Base-by-base conservation (phyloP, 2,888 invertebrate species). In the Acanthoscelides obtectus region DNA sequence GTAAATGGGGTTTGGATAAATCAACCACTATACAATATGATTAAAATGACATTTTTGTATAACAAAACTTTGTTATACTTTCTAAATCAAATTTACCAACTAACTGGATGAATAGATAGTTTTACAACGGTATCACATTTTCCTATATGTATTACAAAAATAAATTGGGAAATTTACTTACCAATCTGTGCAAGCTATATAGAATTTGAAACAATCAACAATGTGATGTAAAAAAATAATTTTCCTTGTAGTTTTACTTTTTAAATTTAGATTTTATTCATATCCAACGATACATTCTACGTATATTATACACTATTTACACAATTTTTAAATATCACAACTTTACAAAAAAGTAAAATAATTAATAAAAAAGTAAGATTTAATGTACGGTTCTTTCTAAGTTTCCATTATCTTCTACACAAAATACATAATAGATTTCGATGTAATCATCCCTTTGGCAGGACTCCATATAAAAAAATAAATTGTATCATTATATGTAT, bases 141-240 rank as follows among this genome's bases (percentile, higher is more conserved):
- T 66, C 66, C 21, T 4, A 21, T 21, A 66, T 21, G 21, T 66
- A 21, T 66, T 66, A 66, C 66, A 66, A 66, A 66, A 66, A 66
- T 66, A 66, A 66, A 66, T 45, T 45, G 45, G 45, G 45, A 45
- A 45, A 45, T 45, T 45, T 45, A 45, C 45, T 45, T 45, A 45
- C 45, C 45, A 45, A 45, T 45, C 45, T 45, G 45, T 45, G 66
- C 66, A 66, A 12, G 66, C 66, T 66, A 45, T 22, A 73, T 73
- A 76, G 75, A 76, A 70, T 71, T 72, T 74, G 67, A 71, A 72
- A 70, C 64, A 68, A 70, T 73, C 70, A 72, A 74, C 72, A 69
- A 73, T 69, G 75, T 75, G 77, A 74, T 75, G 74, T 77, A 75
- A 77, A 75, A 77, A 77, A 77, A 75, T 75, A 76, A 73, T 73